phyloP scores from a whole-genome alignment of 2,888 invertebrate species.

The Synanthedon andrenaeformis region DNA sequence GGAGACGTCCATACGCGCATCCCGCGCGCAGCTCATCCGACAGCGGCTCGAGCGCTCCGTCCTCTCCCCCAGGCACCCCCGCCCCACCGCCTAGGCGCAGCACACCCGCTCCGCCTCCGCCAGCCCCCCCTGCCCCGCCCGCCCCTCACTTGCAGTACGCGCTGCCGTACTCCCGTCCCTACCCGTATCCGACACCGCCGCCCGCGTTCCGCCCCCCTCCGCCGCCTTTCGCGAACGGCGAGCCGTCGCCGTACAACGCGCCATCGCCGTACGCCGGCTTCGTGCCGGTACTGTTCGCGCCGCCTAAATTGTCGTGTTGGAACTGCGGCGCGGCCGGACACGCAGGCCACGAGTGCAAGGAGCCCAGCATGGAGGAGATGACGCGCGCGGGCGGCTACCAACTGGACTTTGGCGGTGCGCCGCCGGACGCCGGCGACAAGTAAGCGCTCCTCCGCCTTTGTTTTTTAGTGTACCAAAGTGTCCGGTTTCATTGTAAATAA shows the following conservation, averaged over 20 bases:
- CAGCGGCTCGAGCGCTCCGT: slow-evolving; percentile 55
- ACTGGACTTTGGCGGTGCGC: slow-evolving; percentile 73
- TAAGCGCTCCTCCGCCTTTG: slow-evolving; percentile 18
- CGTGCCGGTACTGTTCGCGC: slow-evolving; percentile 68
- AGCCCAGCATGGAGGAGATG: slow-evolving; percentile 93
- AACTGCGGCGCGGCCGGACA: slow-evolving; percentile 92
- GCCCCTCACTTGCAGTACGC: slow-evolving; percentile 23
- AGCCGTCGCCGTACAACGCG: slow-evolving; percentile 54
- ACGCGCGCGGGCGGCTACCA: slow-evolving; percentile 79
- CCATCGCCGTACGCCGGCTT: slow-evolving; percentile 54
- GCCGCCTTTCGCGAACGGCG: slow-evolving; percentile 59
- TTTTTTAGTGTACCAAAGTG: slow-evolving; percentile 31
- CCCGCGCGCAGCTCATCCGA: slow-evolving; percentile 46
- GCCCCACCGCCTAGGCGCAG: slow-evolving; percentile 33
- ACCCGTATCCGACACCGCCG: slow-evolving; percentile 51
- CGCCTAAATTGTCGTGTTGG: slow-evolving; percentile 83
- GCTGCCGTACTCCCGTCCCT: slow-evolving; percentile 50
- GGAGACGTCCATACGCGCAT: slow-evolving; percentile 48
- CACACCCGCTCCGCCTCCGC: slow-evolving; percentile 33
- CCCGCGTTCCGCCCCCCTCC: slow-evolving; percentile 53
- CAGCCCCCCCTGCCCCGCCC: slow-evolving; percentile 10
- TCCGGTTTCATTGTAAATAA: slow-evolving; percentile 16
- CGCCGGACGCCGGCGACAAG: slow-evolving; percentile 53
- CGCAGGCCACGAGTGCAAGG: slow-evolving; percentile 87
- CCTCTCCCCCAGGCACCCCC: slow-evolving; percentile 55